A percentile compares a stretch with the other conserved stretches of the same genome.
Evolutionary conservation across 2,888 invertebrate species (phyloP).

Genomic region (Hydrotaea diabolus): DNA sequence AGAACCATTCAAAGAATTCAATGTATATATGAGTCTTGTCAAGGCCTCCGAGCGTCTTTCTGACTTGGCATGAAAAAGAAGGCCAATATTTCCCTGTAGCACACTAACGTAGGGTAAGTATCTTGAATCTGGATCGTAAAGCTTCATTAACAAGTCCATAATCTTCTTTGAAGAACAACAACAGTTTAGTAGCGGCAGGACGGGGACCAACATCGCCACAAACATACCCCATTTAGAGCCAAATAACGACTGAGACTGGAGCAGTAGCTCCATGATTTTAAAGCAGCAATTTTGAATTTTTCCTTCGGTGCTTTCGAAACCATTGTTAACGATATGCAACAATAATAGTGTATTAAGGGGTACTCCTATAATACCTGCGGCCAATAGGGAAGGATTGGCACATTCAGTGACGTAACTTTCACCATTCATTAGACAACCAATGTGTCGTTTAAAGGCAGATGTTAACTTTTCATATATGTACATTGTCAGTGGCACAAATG

Average conservation of each 20-base stretch:
- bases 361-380: slow-evolving; percentile 74
- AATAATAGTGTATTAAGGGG: slow-evolving; percentile 75
- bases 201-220: slow-evolving; percentile 70
- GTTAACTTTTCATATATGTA: slow-evolving; percentile 71
- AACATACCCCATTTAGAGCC: slow-evolving; percentile 70
- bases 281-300: slow-evolving; percentile 71
- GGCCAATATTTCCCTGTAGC: slow-evolving; percentile 75
- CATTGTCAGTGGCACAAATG: slow-evolving; percentile 69
- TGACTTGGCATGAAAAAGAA: slow-evolving; percentile 73
- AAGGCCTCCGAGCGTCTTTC: slow-evolving; percentile 73
- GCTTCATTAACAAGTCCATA: slow-evolving; percentile 69
- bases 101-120: slow-evolving; percentile 69
- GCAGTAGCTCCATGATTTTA: slow-evolving; percentile 74
- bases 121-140: slow-evolving; percentile 74
- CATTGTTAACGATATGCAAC: slow-evolving; percentile 72
- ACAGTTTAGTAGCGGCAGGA: slow-evolving; percentile 75
- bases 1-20: slow-evolving; percentile 69
- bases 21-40: slow-evolving; percentile 72
- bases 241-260: slow-evolving; percentile 74
- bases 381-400: slow-evolving; percentile 69
- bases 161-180: slow-evolving; percentile 69
- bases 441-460: slow-evolving; percentile 72
- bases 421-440: slow-evolving; percentile 75
- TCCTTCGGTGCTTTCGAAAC: slow-evolving; percentile 63
- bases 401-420: slow-evolving; percentile 70